Conservation (phyloP, 2,113 vertebrate genomes). For the Otis tarda region DNA sequence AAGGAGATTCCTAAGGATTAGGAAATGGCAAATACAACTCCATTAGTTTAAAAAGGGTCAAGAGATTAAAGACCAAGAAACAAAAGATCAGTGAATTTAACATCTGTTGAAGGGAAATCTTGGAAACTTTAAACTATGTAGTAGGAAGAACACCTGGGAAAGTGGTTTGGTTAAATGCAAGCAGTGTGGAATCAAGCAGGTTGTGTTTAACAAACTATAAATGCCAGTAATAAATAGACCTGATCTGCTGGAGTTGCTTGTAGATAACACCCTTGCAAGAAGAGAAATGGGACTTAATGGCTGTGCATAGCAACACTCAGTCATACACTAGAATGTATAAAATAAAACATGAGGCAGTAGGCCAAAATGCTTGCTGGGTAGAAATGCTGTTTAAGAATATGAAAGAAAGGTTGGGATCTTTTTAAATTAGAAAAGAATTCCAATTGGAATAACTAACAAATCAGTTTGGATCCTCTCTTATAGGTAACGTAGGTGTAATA, state of each 20-base stretch:
- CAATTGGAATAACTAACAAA: not conserved
- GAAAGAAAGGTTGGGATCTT: not conserved
- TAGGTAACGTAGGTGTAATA: not conserved
- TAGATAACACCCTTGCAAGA: slow-evolving; percentile 42
- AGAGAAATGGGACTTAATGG: slow-evolving; percentile 42
- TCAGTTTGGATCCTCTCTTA: not conserved
- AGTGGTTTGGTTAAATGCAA: slow-evolving; percentile 55
- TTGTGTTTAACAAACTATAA: slow-evolving; percentile 59
- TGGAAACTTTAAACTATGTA: slow-evolving; percentile 62
- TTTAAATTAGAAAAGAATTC: not conserved
- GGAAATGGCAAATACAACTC: slow-evolving; percentile 75
- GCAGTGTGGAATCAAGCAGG: slow-evolving; percentile 49
- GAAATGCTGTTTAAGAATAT: not conserved
- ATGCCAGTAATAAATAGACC: slow-evolving; percentile 25
- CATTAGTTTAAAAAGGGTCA: slow-evolving; percentile 75
- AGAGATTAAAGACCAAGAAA: slow-evolving; percentile 73
- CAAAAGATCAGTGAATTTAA: slow-evolving; percentile 62
- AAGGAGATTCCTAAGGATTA: slow-evolving; percentile 70
- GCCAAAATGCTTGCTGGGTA: not conserved
- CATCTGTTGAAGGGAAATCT: slow-evolving; percentile 70
- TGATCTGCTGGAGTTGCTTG: slow-evolving; percentile 45
- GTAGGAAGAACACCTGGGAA: slow-evolving; percentile 72
- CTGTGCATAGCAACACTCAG: not conserved
- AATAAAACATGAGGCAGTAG: not conserved
- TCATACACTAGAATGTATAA: slow-evolving; percentile 24